Evolutionary conservation across 2,888 invertebrate genomes (phyloP).

Genomic region (Meandrusa payeni): DNA sequence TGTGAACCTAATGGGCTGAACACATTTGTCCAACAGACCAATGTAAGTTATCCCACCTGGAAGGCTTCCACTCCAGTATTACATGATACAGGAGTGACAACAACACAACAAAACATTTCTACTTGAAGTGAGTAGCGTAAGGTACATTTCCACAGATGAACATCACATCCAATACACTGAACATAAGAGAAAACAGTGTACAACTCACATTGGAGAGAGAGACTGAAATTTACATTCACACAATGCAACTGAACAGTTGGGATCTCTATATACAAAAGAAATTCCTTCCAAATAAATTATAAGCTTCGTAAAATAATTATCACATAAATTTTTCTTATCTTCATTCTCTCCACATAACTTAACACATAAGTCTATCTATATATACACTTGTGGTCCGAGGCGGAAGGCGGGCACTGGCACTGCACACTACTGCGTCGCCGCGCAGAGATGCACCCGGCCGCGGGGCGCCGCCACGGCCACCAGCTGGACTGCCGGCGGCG

Average conservation of each 20-base stretch:
- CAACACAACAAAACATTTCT: conserved; percentile 70
- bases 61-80: conserved; percentile 33
- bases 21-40: conserved; percentile 31
- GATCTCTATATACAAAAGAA: conserved; percentile 70
- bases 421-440: conserved; percentile 37
- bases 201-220: conserved; percentile 51
- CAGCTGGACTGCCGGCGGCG: conserved; percentile 50
- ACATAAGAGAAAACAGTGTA: conserved; percentile 50
- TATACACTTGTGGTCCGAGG: conserved; percentile 49
- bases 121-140: conserved; percentile 69
- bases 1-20: conserved; percentile 46
- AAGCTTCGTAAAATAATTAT: conserved; percentile 79
- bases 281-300: conserved; percentile 78
- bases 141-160: conserved; percentile 56
- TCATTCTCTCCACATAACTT: conserved; percentile 70
- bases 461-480: conserved; percentile 51
- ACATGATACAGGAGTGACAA: conserved; percentile 59
- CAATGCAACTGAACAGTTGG: conserved; percentile 49
- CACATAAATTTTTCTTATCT: conserved; percentile 77
- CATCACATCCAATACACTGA: conserved; percentile 59
- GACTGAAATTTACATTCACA: conserved; percentile 49
- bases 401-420: conserved; percentile 39
- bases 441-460: conserved; percentile 39
- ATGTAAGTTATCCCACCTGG: conserved; percentile 24
- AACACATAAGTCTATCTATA: conserved; percentile 71